Evolutionary conservation across 2,888 invertebrate genomes (phyloP).

Genomic region (Andrena flavipes): DNA sequence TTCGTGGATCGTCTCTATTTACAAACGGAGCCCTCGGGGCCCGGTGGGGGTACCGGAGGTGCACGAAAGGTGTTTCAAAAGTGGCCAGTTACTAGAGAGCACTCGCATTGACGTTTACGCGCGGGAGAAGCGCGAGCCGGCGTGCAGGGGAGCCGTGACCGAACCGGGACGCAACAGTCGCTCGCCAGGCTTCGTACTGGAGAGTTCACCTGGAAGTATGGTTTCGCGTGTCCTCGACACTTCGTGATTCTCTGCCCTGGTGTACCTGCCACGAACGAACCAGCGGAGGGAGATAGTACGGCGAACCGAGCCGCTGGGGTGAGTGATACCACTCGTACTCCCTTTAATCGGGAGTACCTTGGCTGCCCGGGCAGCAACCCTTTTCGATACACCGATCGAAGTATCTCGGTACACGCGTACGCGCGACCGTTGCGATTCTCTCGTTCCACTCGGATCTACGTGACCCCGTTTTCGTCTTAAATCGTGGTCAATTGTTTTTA

Average conservation of each 20-base stretch:
- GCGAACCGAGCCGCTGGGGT: slow-evolving; percentile 18
- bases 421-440: slow-evolving; percentile 44
- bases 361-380: slow-evolving; percentile 28
- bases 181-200: slow-evolving; percentile 74
- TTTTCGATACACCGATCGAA: slow-evolving; percentile 53
- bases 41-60: slow-evolving; percentile 18
- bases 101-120: slow-evolving; percentile 74
- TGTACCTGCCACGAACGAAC: slow-evolving; percentile 23
- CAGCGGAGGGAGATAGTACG: neutral
- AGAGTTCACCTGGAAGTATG: slow-evolving; percentile 45
- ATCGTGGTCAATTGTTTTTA: slow-evolving; percentile 70
- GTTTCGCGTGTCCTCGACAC: slow-evolving; percentile 41
- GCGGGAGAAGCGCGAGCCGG: slow-evolving; percentile 69
- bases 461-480: slow-evolving; percentile 68
- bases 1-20: slow-evolving; percentile 17
- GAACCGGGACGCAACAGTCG: slow-evolving; percentile 81
- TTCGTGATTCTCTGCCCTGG: slow-evolving; percentile 33
- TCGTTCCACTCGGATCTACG: slow-evolving; percentile 64
- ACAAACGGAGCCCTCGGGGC: slow-evolving; percentile 21
- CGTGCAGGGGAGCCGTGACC: slow-evolving; percentile 64
- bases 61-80: slow-evolving; percentile 55
- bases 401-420: slow-evolving; percentile 45
- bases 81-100: slow-evolving; percentile 49
- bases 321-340: slow-evolving; percentile 22
- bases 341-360: slow-evolving; percentile 1